Evolutionary conservation across 2,113 vertebrate species (phyloP).

Genomic region (Takifugu bimaculatus): DNA sequence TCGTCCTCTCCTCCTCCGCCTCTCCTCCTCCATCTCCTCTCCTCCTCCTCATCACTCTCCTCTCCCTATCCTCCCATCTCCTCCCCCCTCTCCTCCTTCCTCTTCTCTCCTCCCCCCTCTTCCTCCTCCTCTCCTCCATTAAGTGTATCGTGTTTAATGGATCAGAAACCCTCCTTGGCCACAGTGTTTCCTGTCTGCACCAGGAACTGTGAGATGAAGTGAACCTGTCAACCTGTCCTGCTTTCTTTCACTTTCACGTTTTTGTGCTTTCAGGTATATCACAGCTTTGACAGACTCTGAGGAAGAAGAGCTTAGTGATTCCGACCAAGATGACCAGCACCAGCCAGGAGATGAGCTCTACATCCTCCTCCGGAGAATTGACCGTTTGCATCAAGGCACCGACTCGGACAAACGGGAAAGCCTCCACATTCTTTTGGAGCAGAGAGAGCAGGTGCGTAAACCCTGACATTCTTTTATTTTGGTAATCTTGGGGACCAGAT

Average conservation of each 20-base stretch:
- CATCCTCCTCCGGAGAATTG: constrained; percentile 76
- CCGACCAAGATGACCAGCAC: constrained; percentile 38
- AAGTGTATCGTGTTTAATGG: no score
- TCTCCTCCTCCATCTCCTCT: no score
- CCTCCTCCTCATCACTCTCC: no score
- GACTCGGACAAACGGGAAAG: constrained; percentile 79
- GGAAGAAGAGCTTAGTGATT: constrained; percentile 78
- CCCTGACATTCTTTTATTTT: not conserved
- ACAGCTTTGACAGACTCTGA: constrained; percentile 93
- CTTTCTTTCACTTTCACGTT: not conserved
- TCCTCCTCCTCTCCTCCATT: no score
- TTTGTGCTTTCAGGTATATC: constrained; percentile 81
- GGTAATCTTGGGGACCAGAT: not conserved
- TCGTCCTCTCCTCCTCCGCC: no score
- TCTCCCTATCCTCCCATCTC: no score
- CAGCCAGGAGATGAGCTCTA: constrained; percentile 64
- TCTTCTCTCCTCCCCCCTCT: no score
- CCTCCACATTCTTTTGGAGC: constrained; percentile 78
- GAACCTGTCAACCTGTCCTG: not conserved
- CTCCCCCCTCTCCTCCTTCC: no score
- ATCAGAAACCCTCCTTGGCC: no score
- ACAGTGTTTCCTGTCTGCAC: constrained; percentile 1
- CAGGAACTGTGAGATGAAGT: not conserved
- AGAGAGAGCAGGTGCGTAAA: constrained; percentile 78
- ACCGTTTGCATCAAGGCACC: constrained; percentile 75